A percentile compares a stretch with the other conserved stretches of the same genome.
phyloP scores from a whole-genome alignment of 2,113 vertebrate genomes.

The Cynocephalus volans region DNA sequence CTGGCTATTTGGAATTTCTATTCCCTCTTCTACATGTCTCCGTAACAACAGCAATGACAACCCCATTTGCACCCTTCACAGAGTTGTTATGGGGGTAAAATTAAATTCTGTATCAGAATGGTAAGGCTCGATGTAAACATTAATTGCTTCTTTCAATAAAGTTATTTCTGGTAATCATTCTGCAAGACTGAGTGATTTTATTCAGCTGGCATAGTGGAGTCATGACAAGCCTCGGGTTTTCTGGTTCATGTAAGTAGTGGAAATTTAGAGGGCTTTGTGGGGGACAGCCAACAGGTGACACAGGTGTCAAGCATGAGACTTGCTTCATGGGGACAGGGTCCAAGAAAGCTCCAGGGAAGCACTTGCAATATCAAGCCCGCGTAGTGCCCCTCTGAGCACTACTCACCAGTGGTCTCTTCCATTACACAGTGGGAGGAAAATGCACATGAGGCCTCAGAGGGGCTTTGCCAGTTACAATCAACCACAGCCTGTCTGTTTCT shows the following conservation, averaged over 20 bases:
- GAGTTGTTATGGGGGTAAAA: not conserved
- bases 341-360: too few species aligned
- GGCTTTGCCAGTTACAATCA: not conserved
- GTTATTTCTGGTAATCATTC: not conserved
- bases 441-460: not conserved
- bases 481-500: not conserved
- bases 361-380: fast-evolving
- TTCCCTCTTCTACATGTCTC: not conserved
- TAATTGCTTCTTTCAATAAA: not conserved
- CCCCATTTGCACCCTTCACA: not conserved
- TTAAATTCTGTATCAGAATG: not conserved
- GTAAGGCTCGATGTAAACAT: not conserved
- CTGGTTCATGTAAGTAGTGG: not conserved
- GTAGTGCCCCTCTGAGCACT: not conserved
- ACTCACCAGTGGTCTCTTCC: not conserved
- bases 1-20: not conserved
- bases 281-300: not conserved
- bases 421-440: not conserved
- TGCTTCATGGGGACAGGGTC: too few species aligned
- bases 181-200: too few species aligned
- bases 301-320: not conserved
- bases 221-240: not conserved
- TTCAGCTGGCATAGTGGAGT: not conserved
- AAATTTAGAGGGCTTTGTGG: not conserved
- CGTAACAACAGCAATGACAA: not conserved